Conservation (phyloP, 2,888 invertebrate species). For the Apodemia hepburni region DNA sequence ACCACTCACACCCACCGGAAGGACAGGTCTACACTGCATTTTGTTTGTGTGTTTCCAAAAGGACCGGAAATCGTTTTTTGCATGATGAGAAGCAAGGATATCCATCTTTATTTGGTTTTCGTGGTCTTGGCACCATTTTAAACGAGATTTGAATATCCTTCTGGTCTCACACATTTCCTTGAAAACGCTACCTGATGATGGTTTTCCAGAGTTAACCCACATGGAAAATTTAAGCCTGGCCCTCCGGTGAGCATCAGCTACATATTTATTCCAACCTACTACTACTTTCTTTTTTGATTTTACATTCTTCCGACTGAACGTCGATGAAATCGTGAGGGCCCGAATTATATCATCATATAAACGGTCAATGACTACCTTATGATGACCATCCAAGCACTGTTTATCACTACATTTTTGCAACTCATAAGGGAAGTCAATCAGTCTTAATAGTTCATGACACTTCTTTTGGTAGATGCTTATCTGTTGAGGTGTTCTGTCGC, state of each 20-base stretch:
- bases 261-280: constrained; percentile 15
- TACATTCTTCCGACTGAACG: no score
- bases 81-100: constrained; percentile 14
- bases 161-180: not conserved
- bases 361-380: no score
- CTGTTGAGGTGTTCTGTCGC: no score
- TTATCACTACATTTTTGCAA: no score
- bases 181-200: not conserved
- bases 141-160: constrained; percentile 21
- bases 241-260: constrained; percentile 20
- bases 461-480: no score
- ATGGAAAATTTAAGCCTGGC: constrained; percentile 18
- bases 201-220: constrained; percentile 22
- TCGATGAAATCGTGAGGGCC: no score
- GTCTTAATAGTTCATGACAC: no score
- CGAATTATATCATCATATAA: no score
- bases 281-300: no score
- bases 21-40: constrained; percentile 15
- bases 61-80: constrained; percentile 22
- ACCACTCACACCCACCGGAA: constrained; percentile 20
- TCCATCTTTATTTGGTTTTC: not conserved
- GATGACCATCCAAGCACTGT: no score
- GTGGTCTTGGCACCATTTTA: not conserved
- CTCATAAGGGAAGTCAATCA: no score
- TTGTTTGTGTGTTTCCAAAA: constrained; percentile 29